phyloP scores from a whole-genome alignment of 2,888 invertebrate species.

The Hipparchia semele region DNA sequence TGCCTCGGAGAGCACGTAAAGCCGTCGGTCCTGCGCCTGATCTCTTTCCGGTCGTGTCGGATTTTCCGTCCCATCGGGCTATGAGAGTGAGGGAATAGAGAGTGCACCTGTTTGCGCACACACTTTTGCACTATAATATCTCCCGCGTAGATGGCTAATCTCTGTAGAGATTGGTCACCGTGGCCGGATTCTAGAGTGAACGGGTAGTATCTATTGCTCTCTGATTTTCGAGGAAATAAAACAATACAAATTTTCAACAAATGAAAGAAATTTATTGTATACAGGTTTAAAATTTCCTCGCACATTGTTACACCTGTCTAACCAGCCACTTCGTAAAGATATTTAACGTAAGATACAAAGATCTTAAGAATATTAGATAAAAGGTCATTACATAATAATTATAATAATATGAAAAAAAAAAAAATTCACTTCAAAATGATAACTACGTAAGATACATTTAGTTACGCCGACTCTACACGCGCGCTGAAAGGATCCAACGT shows the following conservation, averaged over 20 bases:
- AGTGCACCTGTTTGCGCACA: no score
- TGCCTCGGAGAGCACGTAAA: no score
- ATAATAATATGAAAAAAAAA: slow-evolving; percentile 60
- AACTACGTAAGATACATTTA: slow-evolving; percentile 57
- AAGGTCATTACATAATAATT: slow-evolving; percentile 69
- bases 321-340: slow-evolving; percentile 75
- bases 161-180: no score
- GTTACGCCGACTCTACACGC: slow-evolving; percentile 43
- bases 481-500: slow-evolving; percentile 14
- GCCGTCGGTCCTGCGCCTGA: no score
- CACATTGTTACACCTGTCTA: slow-evolving; percentile 77
- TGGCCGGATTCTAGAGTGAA: no score
- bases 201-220: not conserved
- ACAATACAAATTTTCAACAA: slow-evolving; percentile 75
- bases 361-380: slow-evolving; percentile 66
- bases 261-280: slow-evolving; percentile 84
- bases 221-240: slow-evolving; percentile 55
- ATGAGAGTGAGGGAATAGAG: no score
- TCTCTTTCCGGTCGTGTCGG: no score
- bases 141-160: no score
- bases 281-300: slow-evolving; percentile 83
- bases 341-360: slow-evolving; percentile 79
- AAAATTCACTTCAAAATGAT: slow-evolving; percentile 61
- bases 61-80: no score
- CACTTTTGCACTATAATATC: no score